phyloP scores from a whole-genome alignment of 1,140 invertebrate genomes.

The Mylabris phalerata region DNA sequence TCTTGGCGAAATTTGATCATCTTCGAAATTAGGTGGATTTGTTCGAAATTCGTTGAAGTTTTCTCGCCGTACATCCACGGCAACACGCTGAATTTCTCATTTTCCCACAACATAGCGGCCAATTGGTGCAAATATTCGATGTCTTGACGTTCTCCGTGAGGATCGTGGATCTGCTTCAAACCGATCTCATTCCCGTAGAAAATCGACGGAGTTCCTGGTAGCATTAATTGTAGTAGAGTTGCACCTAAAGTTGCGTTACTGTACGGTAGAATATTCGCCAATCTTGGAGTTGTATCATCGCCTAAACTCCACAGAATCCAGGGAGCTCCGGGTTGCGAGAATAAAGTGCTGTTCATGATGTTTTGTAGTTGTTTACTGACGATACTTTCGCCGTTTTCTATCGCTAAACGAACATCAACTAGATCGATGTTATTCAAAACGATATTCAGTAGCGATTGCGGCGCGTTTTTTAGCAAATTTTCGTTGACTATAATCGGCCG shows the following conservation, averaged over 20 bases:
- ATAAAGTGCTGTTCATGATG: constrained; percentile 51
- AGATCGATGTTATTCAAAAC: constrained; percentile 62
- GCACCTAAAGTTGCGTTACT: constrained; percentile 57
- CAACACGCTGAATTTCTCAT: constrained; percentile 37
- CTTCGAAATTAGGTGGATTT: constrained; percentile 45
- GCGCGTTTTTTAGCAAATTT: constrained; percentile 46
- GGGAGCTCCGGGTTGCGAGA: constrained; percentile 53
- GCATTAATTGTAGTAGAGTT: constrained; percentile 60
- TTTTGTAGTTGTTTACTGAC: constrained; percentile 53
- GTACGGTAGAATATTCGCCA: constrained; percentile 48
- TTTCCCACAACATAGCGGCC: constrained; percentile 56
- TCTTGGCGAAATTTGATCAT: constrained; percentile 51
- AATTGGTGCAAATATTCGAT: constrained; percentile 58
- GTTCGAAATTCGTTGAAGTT: constrained; percentile 43
- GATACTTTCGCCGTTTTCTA: constrained; percentile 49
- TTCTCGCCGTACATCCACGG: constrained; percentile 53
- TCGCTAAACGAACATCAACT: constrained; percentile 59
- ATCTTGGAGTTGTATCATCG: constrained; percentile 49
- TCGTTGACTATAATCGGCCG: constrained; percentile 62
- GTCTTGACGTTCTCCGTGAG: constrained; percentile 53
- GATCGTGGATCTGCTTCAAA: constrained; percentile 44
- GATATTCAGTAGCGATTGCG: constrained; percentile 40
- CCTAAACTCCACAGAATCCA: constrained; percentile 76
- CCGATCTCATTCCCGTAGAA: constrained; percentile 78
- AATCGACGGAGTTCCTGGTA: constrained; percentile 73